Evolutionary conservation across 2,113 vertebrate genomes (phyloP), one percentile per base, ranked within the genome.

Genomic region (Emberiza fucata): DNA sequence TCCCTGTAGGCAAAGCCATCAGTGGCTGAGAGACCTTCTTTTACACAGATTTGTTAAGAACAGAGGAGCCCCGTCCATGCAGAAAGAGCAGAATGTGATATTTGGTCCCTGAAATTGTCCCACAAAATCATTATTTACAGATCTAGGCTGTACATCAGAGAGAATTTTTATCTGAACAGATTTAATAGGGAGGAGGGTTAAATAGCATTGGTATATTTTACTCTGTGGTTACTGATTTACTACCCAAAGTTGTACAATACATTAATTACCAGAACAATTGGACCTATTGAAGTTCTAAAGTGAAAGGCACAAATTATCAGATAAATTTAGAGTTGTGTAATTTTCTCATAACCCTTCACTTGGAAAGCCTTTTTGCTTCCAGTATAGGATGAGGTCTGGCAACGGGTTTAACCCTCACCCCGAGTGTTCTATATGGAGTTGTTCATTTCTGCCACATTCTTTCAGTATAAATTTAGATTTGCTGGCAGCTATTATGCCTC

Each of bases 381-480:
- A 91, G 48, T 81, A 92, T 80, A 87, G 83, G 64, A 92, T 91
- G 79, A 92, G 92, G 93, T 91, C 92, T 92, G 95, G 88, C 87
- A 95, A 66, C 4, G 2, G 88, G 84, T 86, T 96, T 95, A 97
- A 96, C 97, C 79, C 90, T 91, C 95, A 98, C 97, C 96, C 84
- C 94, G 28, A 17, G 37, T 91, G 66, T 91, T 97, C 86, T 96
- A 73, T 96, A 96, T 94, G 76, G 81, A 85, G 47, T 92, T 78
- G 63, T 92, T 97, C 56, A 93, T 90, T 95, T 95, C 97, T 95
- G 73, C 69, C 88, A 83, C 97, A 98, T 98, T 98, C 97, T 97
- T 98, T 53, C 81, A 91, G 87, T 98, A 97, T 96, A 97, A 96
- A 88, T 96, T 97, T 92, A 97, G 96, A 95, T 96, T 95, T 96